Evolutionary conservation across 2,113 vertebrate species (phyloP), one percentile per base, ranked within the genome.

Genomic region (Tachysurus fulvidraco): DNA sequence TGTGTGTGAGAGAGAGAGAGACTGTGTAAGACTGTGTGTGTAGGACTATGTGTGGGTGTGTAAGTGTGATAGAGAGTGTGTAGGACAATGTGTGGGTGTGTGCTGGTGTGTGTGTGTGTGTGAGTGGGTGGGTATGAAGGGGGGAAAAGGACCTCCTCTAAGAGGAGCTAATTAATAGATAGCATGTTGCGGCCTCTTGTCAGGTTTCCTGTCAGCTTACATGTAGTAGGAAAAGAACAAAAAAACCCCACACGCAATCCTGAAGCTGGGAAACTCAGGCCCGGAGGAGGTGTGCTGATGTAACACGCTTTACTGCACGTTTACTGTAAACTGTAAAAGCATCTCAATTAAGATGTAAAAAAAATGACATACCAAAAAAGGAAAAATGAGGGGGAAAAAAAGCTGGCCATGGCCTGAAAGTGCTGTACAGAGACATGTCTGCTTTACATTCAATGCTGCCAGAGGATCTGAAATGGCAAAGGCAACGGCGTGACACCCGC

Each of bases 91-190:
- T 62, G 86, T 36, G 67, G 46, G 46, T 10, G 5, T 64, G 59
- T n/a, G 46, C 46, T 50, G 46, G 46, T 50, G 80, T 46, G 52
- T 50, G 67, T 28, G 59, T 30, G 62, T 30, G 30, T 1, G 60
- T n/a, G 71, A 73, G 78, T 65, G 73, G 10, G 80, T 41, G 60
- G 60, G 78, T 65, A 71, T 71, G 59, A 50, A 28, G 23, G 13
- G 60, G 41, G 16, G 28, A 59, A 59, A 55, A 87, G 64, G 82
- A 60, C 74, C 76, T 78, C 84, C 76, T 89, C 84, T 89, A 88
- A 90, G 84, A 52, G 83, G 84, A 91, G 83, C 88, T 92, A 91
- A 91, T 91, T 92, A 92, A 90, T 87, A 93, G 90, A 91, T 92
- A 91, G 88, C 86, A 83, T 85, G 81, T 73, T 77, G 65, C 82